Conservation (phyloP, 1,140 invertebrate species). For the Bilobella aurantiaca region DNA sequence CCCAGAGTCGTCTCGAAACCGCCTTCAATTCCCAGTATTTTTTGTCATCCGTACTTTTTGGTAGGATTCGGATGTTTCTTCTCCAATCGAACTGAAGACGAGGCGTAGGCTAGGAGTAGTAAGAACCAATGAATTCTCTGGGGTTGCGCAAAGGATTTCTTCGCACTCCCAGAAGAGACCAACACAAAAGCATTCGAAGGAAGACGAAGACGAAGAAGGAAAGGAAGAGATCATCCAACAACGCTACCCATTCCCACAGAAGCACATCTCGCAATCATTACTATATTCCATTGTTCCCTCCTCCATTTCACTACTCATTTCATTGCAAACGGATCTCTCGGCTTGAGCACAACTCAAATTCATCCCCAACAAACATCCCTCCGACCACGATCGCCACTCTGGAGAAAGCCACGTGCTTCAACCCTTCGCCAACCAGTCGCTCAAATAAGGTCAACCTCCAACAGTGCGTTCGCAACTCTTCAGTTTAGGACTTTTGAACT, state of each 20-base stretch:
- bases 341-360: too few relatives aligned
- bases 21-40: conserved; percentile 35
- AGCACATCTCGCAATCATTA: too few relatives aligned
- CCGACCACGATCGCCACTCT: too few relatives aligned
- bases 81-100: conserved; percentile 33
- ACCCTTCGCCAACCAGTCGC: conserved; percentile 3
- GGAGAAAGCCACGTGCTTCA: too few relatives aligned
- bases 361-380: too few relatives aligned
- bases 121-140: conserved; percentile 32
- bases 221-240: conserved; percentile 6
- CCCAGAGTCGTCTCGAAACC: too few relatives aligned
- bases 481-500: not conserved
- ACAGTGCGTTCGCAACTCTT: not conserved
- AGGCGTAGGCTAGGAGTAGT: conserved; percentile 26
- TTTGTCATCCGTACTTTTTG: conserved; percentile 35
- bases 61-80: conserved; percentile 25
- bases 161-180: not conserved
- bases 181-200: not conserved
- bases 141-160: conserved; percentile 33
- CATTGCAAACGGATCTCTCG: too few relatives aligned
- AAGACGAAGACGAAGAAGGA: not conserved
- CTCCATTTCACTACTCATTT: too few relatives aligned
- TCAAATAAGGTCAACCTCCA: not conserved
- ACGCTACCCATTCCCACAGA: conserved; percentile 5
- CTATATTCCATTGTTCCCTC: too few relatives aligned